Evolutionary conservation across 2,797 vertebrate species (phyloP), one percentile per base, ranked within the genome.

Genomic region (Hylomyscus alleni): DNA sequence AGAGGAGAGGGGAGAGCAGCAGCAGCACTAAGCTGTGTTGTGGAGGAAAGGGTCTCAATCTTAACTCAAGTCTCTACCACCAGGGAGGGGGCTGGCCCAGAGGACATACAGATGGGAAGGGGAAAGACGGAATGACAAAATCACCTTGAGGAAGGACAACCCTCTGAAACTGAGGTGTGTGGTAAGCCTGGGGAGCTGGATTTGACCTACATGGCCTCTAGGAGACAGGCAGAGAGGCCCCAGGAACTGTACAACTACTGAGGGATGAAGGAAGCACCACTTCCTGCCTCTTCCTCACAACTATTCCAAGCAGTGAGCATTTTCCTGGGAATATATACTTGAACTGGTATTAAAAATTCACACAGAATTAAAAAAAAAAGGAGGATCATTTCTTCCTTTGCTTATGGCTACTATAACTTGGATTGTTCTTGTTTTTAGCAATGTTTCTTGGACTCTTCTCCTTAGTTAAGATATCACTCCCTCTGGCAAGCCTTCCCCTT

Each of bases 1-100:
- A 89, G 40, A 90, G 90, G 69, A 95, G 54, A 90, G 90, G 73
- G 93, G 54, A 95, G 97, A 91, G 91, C 87, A 12, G 90, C 95
- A 80, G 89, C 62, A 84, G 95, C n/a, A 3, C 78, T 81, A 58
- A 73, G 20, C 24, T 84, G 69, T 94, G 65, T 44, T 84, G 80
- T 89, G 80, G 60, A 89, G 73, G 81, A 20, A 40, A 89, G 77
- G n/a, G 84, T 52, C 92, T 90, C 88, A 88, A 29, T 77, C 81
- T 95, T 73, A 83, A 75, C 1, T 92, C 34, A 91, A 20, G 52
- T 83, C 24, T 76, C 65, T 85, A 95, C 72, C 9, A 52, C 76
- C 77, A 88, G 58, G n/a, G 80, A 73, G 2, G 20, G 47, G 52
- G 62, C 80, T 89, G 20, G 65, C 81, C 80, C 75, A 82, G 15